Conservation (phyloP, 2,797 vertebrate genomes). For the Astyanax mexicanus region DNA sequence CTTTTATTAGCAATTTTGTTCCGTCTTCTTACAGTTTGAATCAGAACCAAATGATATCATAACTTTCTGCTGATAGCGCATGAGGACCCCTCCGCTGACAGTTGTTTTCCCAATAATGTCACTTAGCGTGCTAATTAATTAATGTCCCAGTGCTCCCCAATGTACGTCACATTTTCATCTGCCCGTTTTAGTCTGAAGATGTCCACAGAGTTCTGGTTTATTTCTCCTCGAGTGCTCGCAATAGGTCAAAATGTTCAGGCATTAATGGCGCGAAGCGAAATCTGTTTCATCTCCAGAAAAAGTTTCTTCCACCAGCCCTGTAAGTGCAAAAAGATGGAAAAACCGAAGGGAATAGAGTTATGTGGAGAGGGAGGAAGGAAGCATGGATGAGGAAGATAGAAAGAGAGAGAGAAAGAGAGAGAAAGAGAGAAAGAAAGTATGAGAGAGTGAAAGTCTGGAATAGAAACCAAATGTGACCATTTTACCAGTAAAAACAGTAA, state of each 20-base stretch:
- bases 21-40: too few relatives aligned
- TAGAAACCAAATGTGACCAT: conserved; percentile 68
- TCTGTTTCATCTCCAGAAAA: conserved; percentile 69
- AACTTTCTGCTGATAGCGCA: background rate
- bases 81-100: background rate
- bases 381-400: conserved; percentile 54
- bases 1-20: too few relatives aligned
- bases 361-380: conserved; percentile 68
- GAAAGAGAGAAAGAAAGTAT: conserved; percentile 28
- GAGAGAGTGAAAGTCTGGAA: conserved; percentile 61
- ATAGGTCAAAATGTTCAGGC: conserved; percentile 42
- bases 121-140: conserved; percentile 20
- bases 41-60: too few relatives aligned
- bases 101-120: conserved; percentile 20
- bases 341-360: conserved; percentile 74
- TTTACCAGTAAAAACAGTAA: conserved; percentile 65
- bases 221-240: conserved; percentile 40
- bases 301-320: conserved; percentile 72
- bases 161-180: conserved; percentile 7
- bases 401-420: conserved; percentile 15
- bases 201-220: conserved; percentile 43
- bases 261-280: conserved; percentile 50
- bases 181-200: conserved; percentile 20
- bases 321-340: conserved; percentile 79
- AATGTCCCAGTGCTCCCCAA: background rate